Conservation (phyloP, 2,113 vertebrate species). For the Falco punctatus region DNA sequence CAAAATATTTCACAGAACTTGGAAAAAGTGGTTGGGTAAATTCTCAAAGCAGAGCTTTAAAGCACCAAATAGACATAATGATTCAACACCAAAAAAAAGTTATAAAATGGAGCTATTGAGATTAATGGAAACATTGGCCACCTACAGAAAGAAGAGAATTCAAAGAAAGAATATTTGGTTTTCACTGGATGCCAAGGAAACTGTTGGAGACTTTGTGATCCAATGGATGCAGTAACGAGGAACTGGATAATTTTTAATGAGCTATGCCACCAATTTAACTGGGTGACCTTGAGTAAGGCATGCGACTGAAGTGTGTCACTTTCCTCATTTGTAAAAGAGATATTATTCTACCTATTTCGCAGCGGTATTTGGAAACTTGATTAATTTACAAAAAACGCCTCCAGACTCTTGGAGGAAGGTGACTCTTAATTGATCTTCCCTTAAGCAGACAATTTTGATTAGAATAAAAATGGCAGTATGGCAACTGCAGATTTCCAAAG, state of each 20-base stretch:
- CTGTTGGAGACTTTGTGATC: neutral
- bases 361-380: neutral
- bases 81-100: neutral
- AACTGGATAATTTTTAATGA: neutral
- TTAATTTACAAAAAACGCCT: constrained; percentile 53
- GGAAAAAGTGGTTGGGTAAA: neutral
- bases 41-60: neutral
- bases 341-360: neutral
- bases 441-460: constrained; percentile 43
- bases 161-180: neutral
- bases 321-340: neutral
- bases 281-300: neutral
- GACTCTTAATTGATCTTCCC: constrained; percentile 50
- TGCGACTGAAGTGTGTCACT: neutral
- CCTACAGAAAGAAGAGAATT: neutral
- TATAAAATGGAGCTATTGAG: neutral
- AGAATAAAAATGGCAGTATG: constrained; percentile 16
- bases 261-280: neutral
- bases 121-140: neutral
- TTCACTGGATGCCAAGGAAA: neutral
- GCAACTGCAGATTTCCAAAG: neutral
- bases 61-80: neutral
- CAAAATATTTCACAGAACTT: neutral
- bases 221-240: neutral
- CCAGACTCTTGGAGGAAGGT: constrained; percentile 27